These are phyloP conservation scores for Cylas formicarius DNA, from an alignment of 1,140 invertebrate species.

Conservation along the genomic window DNA sequence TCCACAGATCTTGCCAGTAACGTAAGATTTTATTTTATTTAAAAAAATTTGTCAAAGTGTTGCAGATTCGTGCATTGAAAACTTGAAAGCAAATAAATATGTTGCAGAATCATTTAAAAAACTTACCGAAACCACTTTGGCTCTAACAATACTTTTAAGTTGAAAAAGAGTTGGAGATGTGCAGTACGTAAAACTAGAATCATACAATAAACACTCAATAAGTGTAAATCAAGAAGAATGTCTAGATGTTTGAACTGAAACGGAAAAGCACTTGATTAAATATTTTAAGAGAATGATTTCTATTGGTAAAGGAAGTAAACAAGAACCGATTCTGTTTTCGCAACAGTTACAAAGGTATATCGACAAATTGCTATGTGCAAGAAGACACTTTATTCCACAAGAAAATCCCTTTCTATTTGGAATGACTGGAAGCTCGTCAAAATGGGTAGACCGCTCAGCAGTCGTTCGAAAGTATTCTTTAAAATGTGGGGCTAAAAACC, in stretches of 20 bases:
- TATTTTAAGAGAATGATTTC: slow-evolving; percentile 16
- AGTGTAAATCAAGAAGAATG: slow-evolving; percentile 10
- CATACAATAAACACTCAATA: slow-evolving; percentile 1
- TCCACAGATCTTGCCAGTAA: slow-evolving; percentile 2
- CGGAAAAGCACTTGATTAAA: slow-evolving; percentile 10
- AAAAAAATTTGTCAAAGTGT: too few relatives aligned
- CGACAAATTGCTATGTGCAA: too few relatives aligned
- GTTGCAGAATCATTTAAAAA: slow-evolving; percentile 17
- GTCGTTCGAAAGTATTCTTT: too few relatives aligned
- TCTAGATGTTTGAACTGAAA: slow-evolving; percentile 1
- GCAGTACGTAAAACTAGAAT: slow-evolving; percentile 11
- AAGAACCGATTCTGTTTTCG: slow-evolving; percentile 13
- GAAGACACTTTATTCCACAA: too few relatives aligned
- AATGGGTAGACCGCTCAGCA: too few relatives aligned
- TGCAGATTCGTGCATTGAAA: slow-evolving; percentile 15
- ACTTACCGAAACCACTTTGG: slow-evolving; percentile 15
- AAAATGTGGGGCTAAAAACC: too few relatives aligned
- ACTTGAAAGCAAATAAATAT: slow-evolving; percentile 14
- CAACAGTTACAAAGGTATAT: slow-evolving; percentile 15
- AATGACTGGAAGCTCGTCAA: too few relatives aligned
- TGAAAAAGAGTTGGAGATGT: slow-evolving; percentile 25
- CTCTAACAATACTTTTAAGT: slow-evolving; percentile 22
- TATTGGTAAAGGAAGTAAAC: slow-evolving; percentile 13
- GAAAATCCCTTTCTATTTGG: too few relatives aligned
- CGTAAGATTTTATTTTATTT: too few relatives aligned